Evolutionary conservation across 1,140 invertebrate species (phyloP), one percentile per base, ranked within the genome.

Genomic region (Agrilus planipennis): DNA sequence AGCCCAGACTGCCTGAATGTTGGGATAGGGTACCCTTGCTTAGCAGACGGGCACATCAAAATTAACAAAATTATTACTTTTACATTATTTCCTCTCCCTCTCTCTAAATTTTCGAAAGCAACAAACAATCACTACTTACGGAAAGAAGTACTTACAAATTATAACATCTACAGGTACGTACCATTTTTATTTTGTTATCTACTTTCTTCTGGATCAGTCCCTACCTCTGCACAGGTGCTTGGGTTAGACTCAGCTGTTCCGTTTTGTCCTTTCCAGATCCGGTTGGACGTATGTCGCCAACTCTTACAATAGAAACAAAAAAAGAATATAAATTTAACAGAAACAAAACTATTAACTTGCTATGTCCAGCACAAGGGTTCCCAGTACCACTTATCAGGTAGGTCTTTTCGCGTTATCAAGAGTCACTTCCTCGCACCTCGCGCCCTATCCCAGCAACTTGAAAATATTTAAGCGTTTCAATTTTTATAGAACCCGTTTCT

Each of bases 21-120:
- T 89, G 86, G 86, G 86, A 90, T 88, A 89, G 85, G 86, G 85
- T 88, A 87, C 83, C 84, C 75, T 84, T 84, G 80, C 77, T 61
- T 60, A 50, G 52, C 46, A 46, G 53, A 53, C 55, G 59, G 59
- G 53, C 56, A 60, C 50, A 53, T 55, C 52, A 60, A 63, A 56
- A 51, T 54, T n/a, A n/a, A n/a, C n/a, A n/a, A n/a, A n/a, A n/a
- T 14, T 25, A 7, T 11, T 25, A 7, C 22, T 6, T 6, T 11
- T 25, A 11, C n/a, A 25, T 25, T 5, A 7, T 36, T 36, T 4
- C 17, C 19, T 18, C 23, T 21, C 34, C 34, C 19, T 36, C 20
- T 36, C 34, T 36, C 34, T 21, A 36, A 36, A 36, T 22, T 17
- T 22, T 21, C 12, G 6, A 12, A 9, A 12, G 21, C 18, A 36